Evolutionary conservation across 2,797 vertebrate genomes (phyloP), one percentile per base, ranked within the genome.

Genomic region (Malurus splendens): DNA sequence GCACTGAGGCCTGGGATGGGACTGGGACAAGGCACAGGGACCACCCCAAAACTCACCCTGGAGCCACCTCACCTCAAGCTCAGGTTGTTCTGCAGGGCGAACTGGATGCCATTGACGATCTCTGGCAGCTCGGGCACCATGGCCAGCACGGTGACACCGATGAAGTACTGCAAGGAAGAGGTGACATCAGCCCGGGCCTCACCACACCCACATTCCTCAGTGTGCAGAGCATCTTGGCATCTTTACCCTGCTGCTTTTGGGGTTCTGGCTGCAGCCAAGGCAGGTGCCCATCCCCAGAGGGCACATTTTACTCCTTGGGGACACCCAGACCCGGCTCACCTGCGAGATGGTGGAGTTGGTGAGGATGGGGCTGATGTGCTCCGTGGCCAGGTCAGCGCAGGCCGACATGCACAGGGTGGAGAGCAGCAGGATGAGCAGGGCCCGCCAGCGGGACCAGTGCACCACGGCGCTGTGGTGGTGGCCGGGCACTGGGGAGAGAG

Each of bases 111-210:
- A 0, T 98, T 99, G 61, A 99, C 97, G 1, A 99, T 97, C 96
- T 99, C 98, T 0, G 98, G 98, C 73, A 99, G 98, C 96, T 99
- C 98, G 0, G 98, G 98, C 59, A 98, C 96, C 98, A 99, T 98
- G 0, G 98, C 98, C 19, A 99, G 94, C 92, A 98, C 90, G 0
- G 98, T 98, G 71, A 98, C 98, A 12, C 98, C 98, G 0, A 99
- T 98, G 90, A 99, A 99, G 74, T 98, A 98, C 98, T 98, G 83
- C 13, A 4, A 45, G 45, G 28, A 32, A 33, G 15, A 68, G 48
- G 17, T 4, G 38, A n/a, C 68, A 59, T 36, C 12, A 42, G 23
- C 57, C 51, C 2, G 7, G 44, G n/a, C n/a, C 50, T 20, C 24
- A 16, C 48, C 36, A 12, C n/a, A 17, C 3, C 57, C 17, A 12